Base-by-base conservation (phyloP, 64 coral and sea anemone species). In the Dendrophyllia cribrosa region DNA sequence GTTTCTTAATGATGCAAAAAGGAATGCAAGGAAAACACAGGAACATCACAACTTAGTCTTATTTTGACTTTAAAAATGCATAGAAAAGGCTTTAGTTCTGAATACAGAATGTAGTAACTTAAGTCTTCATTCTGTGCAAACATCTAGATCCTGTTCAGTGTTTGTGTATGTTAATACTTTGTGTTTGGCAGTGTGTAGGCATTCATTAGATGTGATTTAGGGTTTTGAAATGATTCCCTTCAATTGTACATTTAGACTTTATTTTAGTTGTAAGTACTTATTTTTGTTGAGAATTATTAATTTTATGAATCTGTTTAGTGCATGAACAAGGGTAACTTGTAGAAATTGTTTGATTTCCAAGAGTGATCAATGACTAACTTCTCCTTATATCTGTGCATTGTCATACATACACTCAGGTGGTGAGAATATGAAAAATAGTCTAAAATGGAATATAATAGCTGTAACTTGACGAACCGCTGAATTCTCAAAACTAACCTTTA, bases 231-330 rank as follows among this genome's bases (percentile, higher is more conserved):
- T 23, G 20, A 61, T 61, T 62, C 67, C 24, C 3, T 70, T 9
- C 6, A 69, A 43, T 72, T 72, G 43, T 9, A 45, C 43, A 72
- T n/a, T 63, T 64, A 20, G 43, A 51, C 26, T 82, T 50, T 19
- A 51, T 50, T 82, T 82, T 84, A 66, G 19, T 83, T 84, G 19
- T 68, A 84, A 67, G 45, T 75, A 75, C 47, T 68, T 84, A 68
- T 84, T 84, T 84, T 82, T 64, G 11, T 64, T 60, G 3, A 21
- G 9, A 59, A 34, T 62, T 58, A 63, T 82, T 5, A 45, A 45
- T 82, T 45, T 79, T 59, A 44, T 59, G 23, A 53, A 43, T 72
- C 26, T 46, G 66, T 6, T 23, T 11, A 5, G 22, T 67, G 46
- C 44, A 50, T 23, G 7, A 51, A 48, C 43, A 50, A 51, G 24